These are phyloP conservation scores for Lytechinus variegatus DNA, from an alignment of 35 echinoderm and acorn worm genomes.

Conservation along the genomic window DNA sequence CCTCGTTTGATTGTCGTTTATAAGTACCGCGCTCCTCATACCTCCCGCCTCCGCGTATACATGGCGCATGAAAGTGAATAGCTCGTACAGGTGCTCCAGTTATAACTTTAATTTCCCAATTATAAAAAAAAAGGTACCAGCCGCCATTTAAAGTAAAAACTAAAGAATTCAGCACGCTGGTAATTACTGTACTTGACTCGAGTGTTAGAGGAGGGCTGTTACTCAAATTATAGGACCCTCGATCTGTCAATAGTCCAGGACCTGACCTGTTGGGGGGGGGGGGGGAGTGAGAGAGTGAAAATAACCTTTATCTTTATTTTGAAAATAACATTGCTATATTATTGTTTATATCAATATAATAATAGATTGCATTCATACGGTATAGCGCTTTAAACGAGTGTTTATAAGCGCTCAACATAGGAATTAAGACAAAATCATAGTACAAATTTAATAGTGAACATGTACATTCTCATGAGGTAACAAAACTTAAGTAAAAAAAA, in stretches of 20 bases:
- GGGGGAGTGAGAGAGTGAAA: too few species aligned
- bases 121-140: background rate
- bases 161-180: background rate
- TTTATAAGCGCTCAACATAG: too few species aligned
- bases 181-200: background rate
- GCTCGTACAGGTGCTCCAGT: background rate
- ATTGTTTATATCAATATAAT: too few species aligned
- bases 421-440: too few species aligned
- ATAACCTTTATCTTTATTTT: too few species aligned
- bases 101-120: background rate
- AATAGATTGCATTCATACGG: too few species aligned
- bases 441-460: too few species aligned
- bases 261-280: background rate
- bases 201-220: background rate
- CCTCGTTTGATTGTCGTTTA: conserved; percentile 24
- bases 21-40: background rate
- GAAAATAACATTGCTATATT: too few species aligned
- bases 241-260: background rate
- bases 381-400: too few species aligned
- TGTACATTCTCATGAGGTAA: too few species aligned
- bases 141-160: background rate
- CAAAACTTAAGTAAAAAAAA: too few species aligned
- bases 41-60: background rate
- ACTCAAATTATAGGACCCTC: too few species aligned
- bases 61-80: background rate